Conservation (phyloP, 2,113 vertebrate species). For the Bolborhynchus lineola region DNA sequence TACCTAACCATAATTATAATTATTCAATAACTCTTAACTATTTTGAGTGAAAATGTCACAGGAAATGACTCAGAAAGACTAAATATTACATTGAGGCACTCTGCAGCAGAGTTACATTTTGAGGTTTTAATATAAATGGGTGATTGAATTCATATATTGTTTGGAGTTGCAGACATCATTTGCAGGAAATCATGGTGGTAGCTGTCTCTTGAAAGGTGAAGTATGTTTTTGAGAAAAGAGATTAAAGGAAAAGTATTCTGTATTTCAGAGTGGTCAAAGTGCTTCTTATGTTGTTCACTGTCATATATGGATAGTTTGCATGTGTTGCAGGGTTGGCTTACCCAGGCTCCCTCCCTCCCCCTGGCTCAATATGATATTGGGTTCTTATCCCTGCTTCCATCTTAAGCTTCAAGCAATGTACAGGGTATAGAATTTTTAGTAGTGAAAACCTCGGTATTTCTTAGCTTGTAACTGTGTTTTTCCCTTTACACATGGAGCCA, state of each 20-base stretch:
- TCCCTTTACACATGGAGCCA: slow-evolving; percentile 14
- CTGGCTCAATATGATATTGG: neutral
- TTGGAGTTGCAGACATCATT: neutral
- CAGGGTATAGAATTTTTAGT: neutral
- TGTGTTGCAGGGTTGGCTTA: neutral
- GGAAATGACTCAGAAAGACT: neutral
- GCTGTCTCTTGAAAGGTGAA: neutral
- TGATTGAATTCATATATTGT: neutral
- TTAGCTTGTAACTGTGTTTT: slow-evolving; percentile 43
- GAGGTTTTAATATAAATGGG: neutral
- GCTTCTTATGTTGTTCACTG: neutral
- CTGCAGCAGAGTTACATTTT: neutral
- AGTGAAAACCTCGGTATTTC: slow-evolving; percentile 55
- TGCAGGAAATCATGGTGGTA: neutral
- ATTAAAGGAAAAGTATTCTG: neutral
- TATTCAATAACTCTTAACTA: neutral
- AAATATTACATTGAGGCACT: neutral
- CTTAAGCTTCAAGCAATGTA: slow-evolving; percentile 41
- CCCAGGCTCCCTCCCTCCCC: neutral
- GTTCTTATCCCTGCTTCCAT: slow-evolving; percentile 15
- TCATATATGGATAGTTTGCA: slow-evolving; percentile 24
- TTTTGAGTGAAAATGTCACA: neutral
- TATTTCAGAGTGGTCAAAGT: neutral
- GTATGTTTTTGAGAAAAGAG: neutral
- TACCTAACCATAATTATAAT: neutral